Base-by-base conservation (phyloP, 2,797 vertebrate genomes). In the Squalus acanthias region DNA sequence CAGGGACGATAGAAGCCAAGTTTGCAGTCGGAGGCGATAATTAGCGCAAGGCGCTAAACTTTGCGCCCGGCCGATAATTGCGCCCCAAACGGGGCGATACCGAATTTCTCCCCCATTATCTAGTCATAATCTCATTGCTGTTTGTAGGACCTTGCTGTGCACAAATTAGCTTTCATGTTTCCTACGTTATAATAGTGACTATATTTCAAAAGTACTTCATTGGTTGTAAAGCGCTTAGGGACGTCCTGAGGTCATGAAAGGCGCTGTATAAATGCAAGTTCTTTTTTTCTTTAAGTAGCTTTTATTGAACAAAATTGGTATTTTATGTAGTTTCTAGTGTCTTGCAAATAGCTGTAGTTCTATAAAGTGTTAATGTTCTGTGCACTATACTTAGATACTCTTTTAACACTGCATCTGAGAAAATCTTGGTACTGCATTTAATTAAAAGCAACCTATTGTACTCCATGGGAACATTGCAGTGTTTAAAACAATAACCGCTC, bases 371-470 rank as follows among this genome's bases (percentile, higher is more conserved):
- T 85, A 24, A 85, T 24, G 82, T 50, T 50, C 20, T 20, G 8
- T 50, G 20, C 39, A 85, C 39, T 91, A 13, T 91, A 33, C 15
- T 60, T 91, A 29, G 57, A 63, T 63, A 60, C 53, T 33, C 0
- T 9, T 57, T 91, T 60, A 29, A 63, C 29, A 63, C 26, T 60
- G 29, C 10, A 91, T 29, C 33, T 91, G 88, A 60, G 57, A 60
- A 91, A 15, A 91, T 91, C 53, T 63, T 29, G 65, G 24, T 94
- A 70, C 92, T 69, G 65, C 3, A 94, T 33, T 60, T 63, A 91
- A 63, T 91, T 63, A 60, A 91, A 60, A 39, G 93, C 69, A 72
- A 95, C 12, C 39, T 95, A 70, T 95, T 72, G 67, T 95, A 53
- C 67, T 72, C 91, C 69, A 53, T 33, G 39, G 69, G 93, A 95